These are phyloP conservation scores for Eurosta solidaginis DNA, from an alignment of 1,140 invertebrate genomes.

Conservation along the genomic window DNA sequence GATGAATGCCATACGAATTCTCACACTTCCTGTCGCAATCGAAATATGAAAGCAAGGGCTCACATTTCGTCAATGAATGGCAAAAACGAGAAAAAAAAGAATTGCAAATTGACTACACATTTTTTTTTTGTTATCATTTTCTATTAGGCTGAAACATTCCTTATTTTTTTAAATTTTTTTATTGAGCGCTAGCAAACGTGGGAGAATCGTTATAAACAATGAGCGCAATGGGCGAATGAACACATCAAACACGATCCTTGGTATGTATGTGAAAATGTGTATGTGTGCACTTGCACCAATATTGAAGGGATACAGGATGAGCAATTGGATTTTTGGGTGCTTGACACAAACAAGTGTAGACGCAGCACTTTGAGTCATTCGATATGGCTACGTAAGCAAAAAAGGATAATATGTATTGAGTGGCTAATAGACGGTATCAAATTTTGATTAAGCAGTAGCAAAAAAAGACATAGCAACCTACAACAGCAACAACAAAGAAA, in stretches of 20 bases:
- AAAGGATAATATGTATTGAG: slow-evolving; percentile 59
- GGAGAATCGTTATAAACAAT: slow-evolving; percentile 21
- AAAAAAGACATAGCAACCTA: slow-evolving; percentile 27
- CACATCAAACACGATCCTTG: not conserved
- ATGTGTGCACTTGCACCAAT: not conserved
- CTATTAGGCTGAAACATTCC: not conserved
- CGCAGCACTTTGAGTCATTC: slow-evolving; percentile 41
- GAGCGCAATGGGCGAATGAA: not conserved
- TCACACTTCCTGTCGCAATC: slow-evolving; percentile 34
- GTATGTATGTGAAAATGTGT: not conserved
- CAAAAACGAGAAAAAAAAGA: not conserved
- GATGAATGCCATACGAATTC: slow-evolving; percentile 24
- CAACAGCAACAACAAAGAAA: not conserved
- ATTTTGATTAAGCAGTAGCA: slow-evolving; percentile 51
- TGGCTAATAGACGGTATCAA: slow-evolving; percentile 59
- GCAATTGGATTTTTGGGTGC: slow-evolving; percentile 30
- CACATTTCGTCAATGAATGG: slow-evolving; percentile 32
- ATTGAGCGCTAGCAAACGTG: slow-evolving; percentile 12
- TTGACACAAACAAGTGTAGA: slow-evolving; percentile 24
- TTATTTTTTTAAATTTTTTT: too few species aligned
- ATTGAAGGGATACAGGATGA: slow-evolving; percentile 7
- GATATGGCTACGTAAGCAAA: slow-evolving; percentile 52
- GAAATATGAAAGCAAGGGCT: slow-evolving; percentile 6
- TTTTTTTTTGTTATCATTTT: slow-evolving; percentile 4
- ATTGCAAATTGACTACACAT: slow-evolving; percentile 16